Evolutionary conservation across 2,797 vertebrate species (phyloP).

Genomic region (Alectoris magna): DNA sequence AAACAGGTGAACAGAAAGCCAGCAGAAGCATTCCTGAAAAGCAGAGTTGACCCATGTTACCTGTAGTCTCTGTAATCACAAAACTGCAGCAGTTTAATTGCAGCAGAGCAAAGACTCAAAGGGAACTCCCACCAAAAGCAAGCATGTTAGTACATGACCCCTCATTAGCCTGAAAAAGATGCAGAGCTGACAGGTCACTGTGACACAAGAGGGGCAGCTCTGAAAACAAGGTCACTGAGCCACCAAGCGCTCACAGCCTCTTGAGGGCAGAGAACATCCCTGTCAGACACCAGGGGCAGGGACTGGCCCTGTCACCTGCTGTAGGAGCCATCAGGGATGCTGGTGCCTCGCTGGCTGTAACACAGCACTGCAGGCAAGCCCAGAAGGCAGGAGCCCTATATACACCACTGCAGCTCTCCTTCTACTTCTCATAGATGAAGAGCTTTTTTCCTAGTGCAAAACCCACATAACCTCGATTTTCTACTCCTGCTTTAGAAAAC

Average conservation of each 20-base stretch:
- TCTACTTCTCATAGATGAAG: background rate
- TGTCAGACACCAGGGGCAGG: too few relatives aligned
- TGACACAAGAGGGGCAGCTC: background rate
- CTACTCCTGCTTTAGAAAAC: background rate
- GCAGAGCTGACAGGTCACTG: constrained; percentile 3
- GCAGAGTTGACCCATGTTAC: background rate
- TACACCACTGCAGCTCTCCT: background rate
- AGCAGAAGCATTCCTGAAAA: background rate
- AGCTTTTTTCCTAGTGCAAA: background rate
- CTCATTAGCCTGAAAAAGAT: constrained; percentile 12
- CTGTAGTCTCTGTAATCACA: background rate
- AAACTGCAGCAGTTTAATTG: background rate
- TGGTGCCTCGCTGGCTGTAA: background rate
- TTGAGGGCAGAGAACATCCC: fast-evolving
- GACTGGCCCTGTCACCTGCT: fast-evolving
- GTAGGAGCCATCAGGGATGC: background rate
- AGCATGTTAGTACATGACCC: background rate
- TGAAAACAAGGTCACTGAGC: background rate
- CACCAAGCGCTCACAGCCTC: fast-evolving
- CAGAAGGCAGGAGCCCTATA: background rate
- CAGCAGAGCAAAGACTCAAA: constrained; percentile 56
- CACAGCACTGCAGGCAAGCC: fast-evolving
- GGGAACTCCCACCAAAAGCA: background rate
- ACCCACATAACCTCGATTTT: background rate
- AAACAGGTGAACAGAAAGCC: constrained; percentile 7